Percentiles rank a stretch among this genome's conserved stretches.
Evolutionary conservation across 2,797 vertebrate species (phyloP).

Genomic region (Manis pentadactyla): DNA sequence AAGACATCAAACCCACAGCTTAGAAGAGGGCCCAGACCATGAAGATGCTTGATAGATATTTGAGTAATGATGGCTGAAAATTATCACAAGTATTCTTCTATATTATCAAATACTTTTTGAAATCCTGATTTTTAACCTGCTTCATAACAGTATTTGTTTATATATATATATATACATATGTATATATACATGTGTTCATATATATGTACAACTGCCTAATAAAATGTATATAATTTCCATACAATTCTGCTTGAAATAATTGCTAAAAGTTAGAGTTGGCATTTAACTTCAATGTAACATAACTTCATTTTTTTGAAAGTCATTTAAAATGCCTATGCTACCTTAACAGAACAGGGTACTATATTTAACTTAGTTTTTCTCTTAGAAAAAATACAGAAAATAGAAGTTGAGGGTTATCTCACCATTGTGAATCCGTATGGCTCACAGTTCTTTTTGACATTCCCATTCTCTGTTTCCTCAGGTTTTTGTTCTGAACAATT

Average conservation of each 20-base stretch:
- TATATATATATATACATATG: neutral
- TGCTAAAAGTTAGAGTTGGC: neutral
- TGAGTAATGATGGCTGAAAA: neutral
- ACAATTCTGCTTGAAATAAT: neutral
- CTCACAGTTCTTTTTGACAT: neutral
- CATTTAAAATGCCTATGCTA: neutral
- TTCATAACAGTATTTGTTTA: neutral
- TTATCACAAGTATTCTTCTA: neutral
- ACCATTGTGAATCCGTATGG: neutral
- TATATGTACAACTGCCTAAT: neutral
- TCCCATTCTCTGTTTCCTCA: neutral
- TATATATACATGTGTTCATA: neutral
- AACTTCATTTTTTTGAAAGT: conserved; percentile 24
- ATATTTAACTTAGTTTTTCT: neutral
- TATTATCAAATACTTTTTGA: neutral
- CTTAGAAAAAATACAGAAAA: neutral
- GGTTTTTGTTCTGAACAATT: neutral
- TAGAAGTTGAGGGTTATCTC: neutral
- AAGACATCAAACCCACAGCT: neutral
- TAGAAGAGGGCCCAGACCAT: fast-evolving
- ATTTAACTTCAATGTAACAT: conserved; percentile 30
- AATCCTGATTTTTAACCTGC: neutral
- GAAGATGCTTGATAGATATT: neutral
- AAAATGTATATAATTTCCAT: neutral
- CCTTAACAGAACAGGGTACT: neutral